Percentiles rank a stretch among this genome's conserved stretches.
These are phyloP conservation scores for Bagarius yarrelli DNA, from an alignment of 2,113 vertebrate species.

Conservation along the genomic window DNA sequence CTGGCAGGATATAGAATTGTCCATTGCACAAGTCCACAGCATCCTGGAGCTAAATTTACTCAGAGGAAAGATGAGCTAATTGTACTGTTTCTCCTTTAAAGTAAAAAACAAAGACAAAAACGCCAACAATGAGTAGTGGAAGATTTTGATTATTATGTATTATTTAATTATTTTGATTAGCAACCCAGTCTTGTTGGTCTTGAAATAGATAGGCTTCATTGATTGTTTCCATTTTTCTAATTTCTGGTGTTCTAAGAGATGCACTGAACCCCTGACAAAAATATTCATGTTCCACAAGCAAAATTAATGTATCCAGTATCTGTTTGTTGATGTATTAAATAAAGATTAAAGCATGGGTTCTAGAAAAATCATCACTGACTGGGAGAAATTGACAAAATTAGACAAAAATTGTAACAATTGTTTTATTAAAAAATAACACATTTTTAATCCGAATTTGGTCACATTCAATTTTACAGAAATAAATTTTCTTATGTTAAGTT, in stretches of 20 bases:
- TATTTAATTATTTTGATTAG: not conserved
- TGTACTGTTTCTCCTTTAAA: not conserved
- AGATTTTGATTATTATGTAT: not conserved
- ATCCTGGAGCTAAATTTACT: not conserved
- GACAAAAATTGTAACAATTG: no score
- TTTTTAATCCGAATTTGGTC: not conserved
- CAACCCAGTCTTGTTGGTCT: not conserved
- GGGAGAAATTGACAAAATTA: not conserved
- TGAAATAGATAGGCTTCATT: not conserved
- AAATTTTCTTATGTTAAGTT: no score
- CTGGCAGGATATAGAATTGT: not conserved
- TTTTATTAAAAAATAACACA: not conserved
- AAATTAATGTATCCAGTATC: no score
- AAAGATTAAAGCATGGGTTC: not conserved
- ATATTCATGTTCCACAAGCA: not conserved
- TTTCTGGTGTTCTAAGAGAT: not conserved
- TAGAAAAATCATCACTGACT: not conserved
- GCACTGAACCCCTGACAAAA: not conserved
- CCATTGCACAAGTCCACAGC: not conserved
- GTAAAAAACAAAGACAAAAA: not conserved
- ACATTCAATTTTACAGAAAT: not conserved
- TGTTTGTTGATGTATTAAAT: not conserved
- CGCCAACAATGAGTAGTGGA: not conserved
- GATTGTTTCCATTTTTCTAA: not conserved
- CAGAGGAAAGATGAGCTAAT: not conserved